Percentiles rank a stretch among this genome's conserved stretches.
Conservation (phyloP, 2,888 invertebrate species). For the Lampropteryx suffumata region DNA sequence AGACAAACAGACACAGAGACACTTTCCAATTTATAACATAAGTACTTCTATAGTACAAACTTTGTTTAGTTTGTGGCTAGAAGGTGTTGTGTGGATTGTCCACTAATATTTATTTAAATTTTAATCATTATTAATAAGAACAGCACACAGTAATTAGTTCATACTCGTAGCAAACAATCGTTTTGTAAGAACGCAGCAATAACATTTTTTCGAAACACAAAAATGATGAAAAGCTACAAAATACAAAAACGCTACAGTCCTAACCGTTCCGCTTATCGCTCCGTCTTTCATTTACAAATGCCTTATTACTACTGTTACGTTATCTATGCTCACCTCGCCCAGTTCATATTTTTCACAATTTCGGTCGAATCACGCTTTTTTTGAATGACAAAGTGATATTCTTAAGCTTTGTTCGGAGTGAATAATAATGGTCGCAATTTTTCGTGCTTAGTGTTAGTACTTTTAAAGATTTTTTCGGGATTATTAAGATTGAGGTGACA, state of each 20-base stretch:
- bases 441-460: slow-evolving; percentile 21
- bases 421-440: slow-evolving; percentile 24
- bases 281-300: neutral
- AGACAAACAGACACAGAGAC: no score
- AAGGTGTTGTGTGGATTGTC: no score
- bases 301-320: slow-evolving; percentile 18
- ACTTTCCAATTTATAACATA: no score
- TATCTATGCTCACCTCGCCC: slow-evolving; percentile 35
- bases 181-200: no score
- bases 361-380: slow-evolving; percentile 44
- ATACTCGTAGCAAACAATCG: no score
- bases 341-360: slow-evolving; percentile 47
- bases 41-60: no score
- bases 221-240: no score
- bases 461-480: slow-evolving; percentile 17
- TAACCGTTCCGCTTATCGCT: slow-evolving; percentile 3
- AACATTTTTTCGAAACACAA: no score
- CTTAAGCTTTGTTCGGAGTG: slow-evolving; percentile 29
- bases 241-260: neutral
- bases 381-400: slow-evolving; percentile 34
- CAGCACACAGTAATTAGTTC: no score
- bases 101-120: no score
- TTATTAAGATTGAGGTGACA: slow-evolving; percentile 18
- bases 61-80: no score
- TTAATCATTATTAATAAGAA: no score